Conservation (phyloP, 2,888 invertebrate species). For the Linnaemya vulpina region DNA sequence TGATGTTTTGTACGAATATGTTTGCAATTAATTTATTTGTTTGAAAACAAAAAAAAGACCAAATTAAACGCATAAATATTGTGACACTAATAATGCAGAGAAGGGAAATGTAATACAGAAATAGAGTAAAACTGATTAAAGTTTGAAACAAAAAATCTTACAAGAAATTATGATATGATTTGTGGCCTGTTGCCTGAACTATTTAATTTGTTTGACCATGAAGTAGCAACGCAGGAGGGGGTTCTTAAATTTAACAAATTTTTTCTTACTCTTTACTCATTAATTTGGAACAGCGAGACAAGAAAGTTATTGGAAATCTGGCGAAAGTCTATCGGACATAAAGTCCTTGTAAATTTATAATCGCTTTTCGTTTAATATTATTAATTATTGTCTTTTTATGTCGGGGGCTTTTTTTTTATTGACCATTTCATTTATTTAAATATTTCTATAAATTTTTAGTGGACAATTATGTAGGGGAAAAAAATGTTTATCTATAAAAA, state of each 20-base stretch:
- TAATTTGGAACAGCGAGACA: background rate
- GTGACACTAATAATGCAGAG: background rate
- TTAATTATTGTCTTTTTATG: background rate
- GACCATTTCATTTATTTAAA: background rate
- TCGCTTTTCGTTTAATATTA: background rate
- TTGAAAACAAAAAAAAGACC: background rate
- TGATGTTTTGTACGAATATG: background rate
- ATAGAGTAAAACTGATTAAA: too few species aligned
- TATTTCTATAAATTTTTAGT: conserved; percentile 13
- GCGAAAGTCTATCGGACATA: too few species aligned
- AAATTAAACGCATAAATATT: background rate
- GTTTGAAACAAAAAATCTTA: too few species aligned
- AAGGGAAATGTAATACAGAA: too few species aligned
- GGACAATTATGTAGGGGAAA: background rate
- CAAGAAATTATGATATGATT: too few species aligned
- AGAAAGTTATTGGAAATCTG: background rate
- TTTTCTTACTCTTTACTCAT: background rate
- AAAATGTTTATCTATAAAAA: conserved; percentile 8
- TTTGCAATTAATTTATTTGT: background rate
- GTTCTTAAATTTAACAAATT: too few species aligned
- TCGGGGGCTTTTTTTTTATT: background rate
- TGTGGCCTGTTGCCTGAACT: too few species aligned
- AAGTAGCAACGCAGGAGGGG: too few species aligned
- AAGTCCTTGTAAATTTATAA: background rate
- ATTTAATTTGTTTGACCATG: too few species aligned